Conservation (phyloP, 2,797 vertebrate species). For the Parambassis ranga region DNA sequence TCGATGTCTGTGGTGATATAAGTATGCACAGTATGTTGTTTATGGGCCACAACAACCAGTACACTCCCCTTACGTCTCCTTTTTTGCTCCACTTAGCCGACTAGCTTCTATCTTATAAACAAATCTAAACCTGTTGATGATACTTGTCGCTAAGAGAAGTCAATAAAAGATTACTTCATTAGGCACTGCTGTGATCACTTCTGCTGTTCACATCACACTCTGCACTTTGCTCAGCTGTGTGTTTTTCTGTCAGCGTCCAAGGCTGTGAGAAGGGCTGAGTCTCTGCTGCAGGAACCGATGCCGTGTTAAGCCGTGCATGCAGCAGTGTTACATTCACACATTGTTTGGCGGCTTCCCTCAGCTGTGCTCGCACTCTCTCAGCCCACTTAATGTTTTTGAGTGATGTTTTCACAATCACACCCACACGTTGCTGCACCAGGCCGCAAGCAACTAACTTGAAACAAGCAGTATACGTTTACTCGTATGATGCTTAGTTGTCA, state of each 20-base stretch:
- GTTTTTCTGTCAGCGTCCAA: slow-evolving; percentile 25
- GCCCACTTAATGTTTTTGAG: slow-evolving; percentile 22
- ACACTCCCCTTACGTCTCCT: neutral
- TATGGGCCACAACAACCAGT: neutral
- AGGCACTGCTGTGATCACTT: slow-evolving; percentile 3
- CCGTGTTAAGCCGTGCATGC: neutral
- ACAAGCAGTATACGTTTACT: slow-evolving; percentile 8
- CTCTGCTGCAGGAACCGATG: neutral
- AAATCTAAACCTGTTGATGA: slow-evolving; percentile 19
- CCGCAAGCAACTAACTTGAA: neutral
- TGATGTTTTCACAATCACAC: slow-evolving; percentile 51
- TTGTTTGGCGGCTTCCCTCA: slow-evolving; percentile 25
- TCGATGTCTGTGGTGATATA: neutral
- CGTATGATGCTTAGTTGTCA: slow-evolving; percentile 14
- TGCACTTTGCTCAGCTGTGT: slow-evolving; percentile 17
- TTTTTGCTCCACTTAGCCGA: neutral
- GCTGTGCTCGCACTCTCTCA: neutral
- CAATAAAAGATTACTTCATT: slow-evolving; percentile 21
- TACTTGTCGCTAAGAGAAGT: slow-evolving; percentile 2
- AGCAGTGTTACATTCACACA: slow-evolving; percentile 43
- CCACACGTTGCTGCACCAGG: slow-evolving; percentile 39
- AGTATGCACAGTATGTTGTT: neutral
- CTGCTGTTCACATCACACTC: slow-evolving; percentile 8
- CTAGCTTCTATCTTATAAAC: neutral
- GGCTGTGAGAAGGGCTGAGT: slow-evolving; percentile 7